Conservation (phyloP, 2,888 invertebrate genomes). For the Papilio gigon region DNA sequence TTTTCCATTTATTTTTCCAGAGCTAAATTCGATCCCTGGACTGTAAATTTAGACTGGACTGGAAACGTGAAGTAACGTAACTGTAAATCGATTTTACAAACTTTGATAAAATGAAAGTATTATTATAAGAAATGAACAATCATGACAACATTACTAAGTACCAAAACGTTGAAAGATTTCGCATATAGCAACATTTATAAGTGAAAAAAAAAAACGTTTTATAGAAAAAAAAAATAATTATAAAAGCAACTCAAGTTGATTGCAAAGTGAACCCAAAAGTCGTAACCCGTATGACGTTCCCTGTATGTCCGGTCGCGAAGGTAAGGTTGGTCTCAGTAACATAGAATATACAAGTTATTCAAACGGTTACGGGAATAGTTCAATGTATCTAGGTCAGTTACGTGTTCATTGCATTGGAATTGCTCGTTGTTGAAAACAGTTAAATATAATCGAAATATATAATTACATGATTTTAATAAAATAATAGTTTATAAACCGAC, state of each 20-base stretch:
- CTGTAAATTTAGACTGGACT: too few species aligned
- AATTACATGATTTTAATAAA: too few species aligned
- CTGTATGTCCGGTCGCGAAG: not conserved
- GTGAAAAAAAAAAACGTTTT: not conserved
- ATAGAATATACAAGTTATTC: slow-evolving; percentile 5
- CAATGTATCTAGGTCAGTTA: slow-evolving; percentile 16
- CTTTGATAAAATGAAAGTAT: too few species aligned
- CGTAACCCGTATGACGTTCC: not conserved
- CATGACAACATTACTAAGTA: too few species aligned
- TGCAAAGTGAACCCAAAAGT: not conserved
- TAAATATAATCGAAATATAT: not conserved
- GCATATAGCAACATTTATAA: too few species aligned
- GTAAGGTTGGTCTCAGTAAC: not conserved
- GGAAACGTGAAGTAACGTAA: too few species aligned
- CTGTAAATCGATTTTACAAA: too few species aligned
- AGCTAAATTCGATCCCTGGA: too few species aligned
- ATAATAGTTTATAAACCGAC: too few species aligned
- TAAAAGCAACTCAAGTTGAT: not conserved
- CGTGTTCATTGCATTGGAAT: slow-evolving; percentile 14
- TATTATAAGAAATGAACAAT: too few species aligned
- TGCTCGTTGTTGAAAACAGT: not conserved
- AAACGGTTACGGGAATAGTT: slow-evolving; percentile 16
- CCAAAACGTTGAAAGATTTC: too few species aligned
- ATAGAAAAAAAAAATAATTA: not conserved
- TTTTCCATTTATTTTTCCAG: too few species aligned